These are phyloP conservation scores for Gambusia yucatana DNA, from an alignment of 2,797 vertebrate species.

Conservation along the genomic window DNA sequence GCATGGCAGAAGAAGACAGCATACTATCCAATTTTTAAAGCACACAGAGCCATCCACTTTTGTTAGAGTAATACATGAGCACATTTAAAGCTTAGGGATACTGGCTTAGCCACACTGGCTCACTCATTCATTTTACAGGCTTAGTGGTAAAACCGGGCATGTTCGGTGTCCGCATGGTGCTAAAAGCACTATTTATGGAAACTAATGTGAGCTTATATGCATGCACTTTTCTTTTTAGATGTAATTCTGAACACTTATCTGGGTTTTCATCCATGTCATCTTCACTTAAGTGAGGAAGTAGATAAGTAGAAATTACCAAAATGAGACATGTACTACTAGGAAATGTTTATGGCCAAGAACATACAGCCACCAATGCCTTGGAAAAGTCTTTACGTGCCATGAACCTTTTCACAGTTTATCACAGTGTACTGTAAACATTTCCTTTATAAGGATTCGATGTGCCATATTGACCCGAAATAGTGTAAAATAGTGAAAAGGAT, in stretches of 20 bases:
- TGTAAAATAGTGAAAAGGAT: neutral
- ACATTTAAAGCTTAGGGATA: slow-evolving; percentile 72
- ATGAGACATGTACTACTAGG: slow-evolving; percentile 8
- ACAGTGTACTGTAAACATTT: neutral
- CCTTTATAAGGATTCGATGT: neutral
- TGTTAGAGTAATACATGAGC: slow-evolving; percentile 72
- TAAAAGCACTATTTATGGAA: slow-evolving; percentile 71
- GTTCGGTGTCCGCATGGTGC: slow-evolving; percentile 56
- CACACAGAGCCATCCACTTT: slow-evolving; percentile 65
- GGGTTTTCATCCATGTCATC: slow-evolving; percentile 51
- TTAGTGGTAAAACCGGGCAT: slow-evolving; percentile 69
- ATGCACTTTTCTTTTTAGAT: slow-evolving; percentile 50
- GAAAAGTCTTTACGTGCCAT: neutral
- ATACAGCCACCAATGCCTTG: neutral
- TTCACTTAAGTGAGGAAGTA: slow-evolving; percentile 40
- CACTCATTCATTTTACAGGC: slow-evolving; percentile 72
- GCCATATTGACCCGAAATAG: neutral
- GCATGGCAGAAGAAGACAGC: slow-evolving; percentile 45
- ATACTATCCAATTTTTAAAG: slow-evolving; percentile 64
- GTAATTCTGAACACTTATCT: slow-evolving; percentile 65
- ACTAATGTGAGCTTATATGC: slow-evolving; percentile 68
- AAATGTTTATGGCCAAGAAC: slow-evolving; percentile 2
- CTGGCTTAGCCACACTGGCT: slow-evolving; percentile 67
- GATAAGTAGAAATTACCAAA: slow-evolving; percentile 12
- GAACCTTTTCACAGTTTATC: neutral